These are phyloP conservation scores for Callionymus lyra DNA, from an alignment of 2,113 vertebrate species.

Conservation along the genomic window DNA sequence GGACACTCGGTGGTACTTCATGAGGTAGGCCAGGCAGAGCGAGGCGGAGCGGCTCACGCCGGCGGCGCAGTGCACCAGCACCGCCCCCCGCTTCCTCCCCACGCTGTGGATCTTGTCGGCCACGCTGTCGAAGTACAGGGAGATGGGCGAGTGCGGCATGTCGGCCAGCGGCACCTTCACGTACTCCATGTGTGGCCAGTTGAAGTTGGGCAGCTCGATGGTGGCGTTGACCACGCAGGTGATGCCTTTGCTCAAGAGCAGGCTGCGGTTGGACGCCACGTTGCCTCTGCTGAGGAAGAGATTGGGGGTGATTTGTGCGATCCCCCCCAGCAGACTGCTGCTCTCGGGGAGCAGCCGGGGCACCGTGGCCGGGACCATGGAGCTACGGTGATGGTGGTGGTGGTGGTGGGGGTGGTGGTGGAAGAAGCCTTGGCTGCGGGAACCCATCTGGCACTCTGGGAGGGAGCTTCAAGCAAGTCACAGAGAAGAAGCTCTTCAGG, in stretches of 20 bases:
- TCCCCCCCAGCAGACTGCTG: constrained; percentile 76
- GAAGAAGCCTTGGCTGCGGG: constrained; percentile 83
- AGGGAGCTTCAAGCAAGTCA: constrained; percentile 3
- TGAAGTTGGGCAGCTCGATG: constrained; percentile 94
- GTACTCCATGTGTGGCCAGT: constrained; percentile 95
- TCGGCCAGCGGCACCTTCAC: constrained; percentile 93
- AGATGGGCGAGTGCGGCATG: constrained; percentile 90
- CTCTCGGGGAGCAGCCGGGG: constrained; percentile 80
- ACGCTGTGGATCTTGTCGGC: constrained; percentile 94
- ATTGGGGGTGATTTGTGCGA: constrained; percentile 91
- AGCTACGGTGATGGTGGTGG: constrained; percentile 63
- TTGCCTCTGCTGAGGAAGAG: constrained; percentile 92
- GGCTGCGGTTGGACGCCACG: constrained; percentile 88
- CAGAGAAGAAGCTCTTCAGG: constrained; percentile 33
- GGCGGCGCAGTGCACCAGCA: constrained; percentile 89
- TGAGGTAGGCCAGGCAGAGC: constrained; percentile 93
- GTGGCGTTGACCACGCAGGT: constrained; percentile 95
- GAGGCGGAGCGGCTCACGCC: constrained; percentile 93
- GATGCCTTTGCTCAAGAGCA: constrained; percentile 88
- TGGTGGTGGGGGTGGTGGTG: constrained; percentile 63
- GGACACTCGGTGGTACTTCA: constrained; percentile 89
- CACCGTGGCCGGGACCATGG: constrained; percentile 66
- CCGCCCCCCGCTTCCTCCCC: constrained; percentile 84
- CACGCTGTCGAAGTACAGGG: constrained; percentile 91
- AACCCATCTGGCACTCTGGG: constrained; percentile 73